phyloP scores from a whole-genome alignment of 2,113 vertebrate species.

The Salvelinus alpinus region DNA sequence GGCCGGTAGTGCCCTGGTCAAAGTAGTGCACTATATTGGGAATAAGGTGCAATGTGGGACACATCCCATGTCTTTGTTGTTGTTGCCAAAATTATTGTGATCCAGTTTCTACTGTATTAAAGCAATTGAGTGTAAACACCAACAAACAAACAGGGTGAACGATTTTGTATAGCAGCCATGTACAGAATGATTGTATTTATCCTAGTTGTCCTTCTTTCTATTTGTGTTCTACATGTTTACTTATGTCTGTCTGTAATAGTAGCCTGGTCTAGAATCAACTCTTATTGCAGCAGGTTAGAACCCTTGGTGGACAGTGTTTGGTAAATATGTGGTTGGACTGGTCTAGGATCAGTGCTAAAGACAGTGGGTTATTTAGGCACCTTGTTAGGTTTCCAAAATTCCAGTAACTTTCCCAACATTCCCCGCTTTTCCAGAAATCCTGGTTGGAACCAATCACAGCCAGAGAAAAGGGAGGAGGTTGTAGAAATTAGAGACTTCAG shows the following conservation, averaged over 20 bases:
- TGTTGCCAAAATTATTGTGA: conserved; percentile 22
- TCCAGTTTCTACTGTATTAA: conserved; percentile 16
- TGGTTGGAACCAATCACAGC: no score
- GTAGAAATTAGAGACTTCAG: background rate
- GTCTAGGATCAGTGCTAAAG: background rate
- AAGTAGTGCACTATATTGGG: no score
- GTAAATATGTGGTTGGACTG: no score
- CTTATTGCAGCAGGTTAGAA: background rate
- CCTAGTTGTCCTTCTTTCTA: conserved; percentile 12
- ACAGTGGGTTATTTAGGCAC: no score
- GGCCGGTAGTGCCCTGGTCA: no score
- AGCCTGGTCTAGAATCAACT: conserved; percentile 5
- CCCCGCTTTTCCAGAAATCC: background rate
- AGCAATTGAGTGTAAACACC: conserved; percentile 26
- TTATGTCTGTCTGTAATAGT: conserved; percentile 6
- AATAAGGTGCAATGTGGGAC: no score
- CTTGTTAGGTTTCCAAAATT: no score
- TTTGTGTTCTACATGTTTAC: conserved; percentile 15
- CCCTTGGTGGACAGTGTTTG: no score
- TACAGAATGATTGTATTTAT: conserved; percentile 58
- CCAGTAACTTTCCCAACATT: no score
- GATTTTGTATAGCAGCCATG: conserved; percentile 40
- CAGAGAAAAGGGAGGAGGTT: background rate
- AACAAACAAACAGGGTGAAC: conserved; percentile 45
- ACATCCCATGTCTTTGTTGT: conserved; percentile 24